Conservation (phyloP, 2,113 vertebrate genomes). For the Saccopteryx leptura region DNA sequence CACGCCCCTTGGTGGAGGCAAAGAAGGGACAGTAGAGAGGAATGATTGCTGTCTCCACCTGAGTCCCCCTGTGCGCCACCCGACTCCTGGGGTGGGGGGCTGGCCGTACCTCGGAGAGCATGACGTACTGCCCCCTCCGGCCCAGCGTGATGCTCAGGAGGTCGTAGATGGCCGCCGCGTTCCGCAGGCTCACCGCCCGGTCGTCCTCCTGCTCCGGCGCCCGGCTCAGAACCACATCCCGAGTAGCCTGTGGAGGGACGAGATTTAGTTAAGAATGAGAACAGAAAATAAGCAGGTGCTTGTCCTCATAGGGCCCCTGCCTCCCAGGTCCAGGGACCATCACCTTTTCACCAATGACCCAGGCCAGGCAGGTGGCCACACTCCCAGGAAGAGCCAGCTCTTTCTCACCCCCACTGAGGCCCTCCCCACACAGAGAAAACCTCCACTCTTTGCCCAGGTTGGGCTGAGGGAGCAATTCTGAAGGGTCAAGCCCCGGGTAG, state of each 20-base stretch:
- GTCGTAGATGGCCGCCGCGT: conserved; percentile 96
- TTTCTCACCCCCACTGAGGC: accelerated
- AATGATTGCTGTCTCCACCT: neutral
- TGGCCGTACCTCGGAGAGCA: conserved; percentile 96
- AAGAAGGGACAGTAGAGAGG: neutral
- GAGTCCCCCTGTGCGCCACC: accelerated
- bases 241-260: conserved; percentile 90
- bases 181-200: conserved; percentile 92
- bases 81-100: neutral
- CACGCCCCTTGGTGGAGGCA: neutral
- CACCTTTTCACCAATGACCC: accelerated
- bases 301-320: neutral
- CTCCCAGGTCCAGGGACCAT: neutral
- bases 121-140: conserved; percentile 98
- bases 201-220: conserved; percentile 94
- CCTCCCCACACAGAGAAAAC: neutral
- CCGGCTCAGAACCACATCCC: conserved; percentile 97
- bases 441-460: neutral
- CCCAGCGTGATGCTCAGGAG: conserved; percentile 97
- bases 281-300: neutral
- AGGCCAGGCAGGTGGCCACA: neutral
- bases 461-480: neutral
- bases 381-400: neutral
- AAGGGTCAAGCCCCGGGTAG: neutral
- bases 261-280: neutral